A percentile compares a stretch with the other conserved stretches of the same genome.
phyloP scores from a whole-genome alignment of 2,888 invertebrate species.

The Shargacucullia verbasci region DNA sequence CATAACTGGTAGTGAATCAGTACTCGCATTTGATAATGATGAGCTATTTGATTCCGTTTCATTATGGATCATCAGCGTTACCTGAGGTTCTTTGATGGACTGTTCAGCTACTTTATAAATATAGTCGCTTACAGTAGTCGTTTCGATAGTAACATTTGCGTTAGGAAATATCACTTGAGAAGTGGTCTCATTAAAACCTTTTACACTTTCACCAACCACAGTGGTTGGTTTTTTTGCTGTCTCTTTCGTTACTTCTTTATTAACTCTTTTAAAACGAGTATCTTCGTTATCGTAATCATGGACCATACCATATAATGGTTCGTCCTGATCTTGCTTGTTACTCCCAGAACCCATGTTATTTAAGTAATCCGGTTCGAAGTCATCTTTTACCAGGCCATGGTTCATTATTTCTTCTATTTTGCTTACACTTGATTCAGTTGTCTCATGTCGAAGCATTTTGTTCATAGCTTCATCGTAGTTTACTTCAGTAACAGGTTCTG shows the following conservation, averaged over 20 bases:
- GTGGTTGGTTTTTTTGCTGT: conserved; percentile 5
- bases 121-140: conserved; percentile 77
- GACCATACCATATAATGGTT: conserved; percentile 73
- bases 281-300: conserved; percentile 81
- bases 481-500: conserved; percentile 76
- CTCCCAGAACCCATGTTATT: conserved; percentile 69
- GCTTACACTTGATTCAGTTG: conserved; percentile 66
- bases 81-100: conserved; percentile 37
- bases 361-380: conserved; percentile 83
- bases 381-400: conserved; percentile 70
- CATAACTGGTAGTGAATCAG: conserved; percentile 19
- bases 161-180: conserved; percentile 40
- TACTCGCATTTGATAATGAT: conserved; percentile 14
- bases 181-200: conserved; percentile 23
- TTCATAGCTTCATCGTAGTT: conserved; percentile 73
- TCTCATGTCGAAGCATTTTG: conserved; percentile 67
- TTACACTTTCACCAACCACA: conserved; percentile 26
- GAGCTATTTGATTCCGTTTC: conserved; percentile 24
- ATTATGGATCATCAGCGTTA: conserved; percentile 11
- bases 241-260: conserved; percentile 55
- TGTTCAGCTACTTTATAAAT: conserved; percentile 75
- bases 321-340: conserved; percentile 71
- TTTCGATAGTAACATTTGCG: conserved; percentile 61
- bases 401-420: conserved; percentile 75
- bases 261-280: conserved; percentile 75